Evolutionary conservation across 1,140 invertebrate genomes (phyloP).

Genomic region (Trypoxylus dichotomus): DNA sequence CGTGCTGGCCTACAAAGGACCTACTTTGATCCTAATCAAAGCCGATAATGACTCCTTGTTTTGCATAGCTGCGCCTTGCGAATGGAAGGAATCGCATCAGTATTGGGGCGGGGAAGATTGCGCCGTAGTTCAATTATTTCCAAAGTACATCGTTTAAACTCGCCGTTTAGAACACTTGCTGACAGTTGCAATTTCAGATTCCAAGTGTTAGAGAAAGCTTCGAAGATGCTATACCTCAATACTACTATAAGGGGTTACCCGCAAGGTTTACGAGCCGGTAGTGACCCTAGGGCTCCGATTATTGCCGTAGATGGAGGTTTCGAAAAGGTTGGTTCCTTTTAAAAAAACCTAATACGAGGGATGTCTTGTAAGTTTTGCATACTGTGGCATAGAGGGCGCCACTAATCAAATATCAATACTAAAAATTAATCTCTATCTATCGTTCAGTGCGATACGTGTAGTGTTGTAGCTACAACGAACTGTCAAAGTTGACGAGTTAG

Average conservation of each 20-base stretch:
- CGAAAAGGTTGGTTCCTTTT: constrained; percentile 56
- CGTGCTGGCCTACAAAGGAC: constrained; percentile 81
- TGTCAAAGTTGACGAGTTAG: too few species aligned
- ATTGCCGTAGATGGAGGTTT: constrained; percentile 75
- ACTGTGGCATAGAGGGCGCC: too few species aligned
- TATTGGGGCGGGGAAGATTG: constrained; percentile 82
- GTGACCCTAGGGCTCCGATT: constrained; percentile 73
- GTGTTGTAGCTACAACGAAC: too few species aligned
- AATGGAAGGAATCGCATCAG: constrained; percentile 83
- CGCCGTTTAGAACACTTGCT: not conserved
- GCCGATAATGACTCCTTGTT: constrained; percentile 69
- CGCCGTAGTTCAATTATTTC: constrained; percentile 76
- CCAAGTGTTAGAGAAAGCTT: constrained; percentile 66
- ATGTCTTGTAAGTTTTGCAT: too few species aligned
- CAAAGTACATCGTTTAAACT: constrained; percentile 60
- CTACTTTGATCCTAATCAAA: constrained; percentile 76
- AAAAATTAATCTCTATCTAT: too few species aligned
- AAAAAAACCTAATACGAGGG: too few species aligned
- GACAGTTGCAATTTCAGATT: constrained; percentile 59
- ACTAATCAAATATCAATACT: too few species aligned
- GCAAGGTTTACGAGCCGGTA: constrained; percentile 78
- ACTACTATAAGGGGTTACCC: constrained; percentile 81
- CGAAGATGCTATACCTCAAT: constrained; percentile 83
- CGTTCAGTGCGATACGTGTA: too few species aligned
- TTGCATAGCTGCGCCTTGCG: constrained; percentile 75